Percentiles rank a stretch among this genome's conserved stretches.
Evolutionary conservation across 2,113 vertebrate species (phyloP).

Genomic region (Trematomus loennbergii): DNA sequence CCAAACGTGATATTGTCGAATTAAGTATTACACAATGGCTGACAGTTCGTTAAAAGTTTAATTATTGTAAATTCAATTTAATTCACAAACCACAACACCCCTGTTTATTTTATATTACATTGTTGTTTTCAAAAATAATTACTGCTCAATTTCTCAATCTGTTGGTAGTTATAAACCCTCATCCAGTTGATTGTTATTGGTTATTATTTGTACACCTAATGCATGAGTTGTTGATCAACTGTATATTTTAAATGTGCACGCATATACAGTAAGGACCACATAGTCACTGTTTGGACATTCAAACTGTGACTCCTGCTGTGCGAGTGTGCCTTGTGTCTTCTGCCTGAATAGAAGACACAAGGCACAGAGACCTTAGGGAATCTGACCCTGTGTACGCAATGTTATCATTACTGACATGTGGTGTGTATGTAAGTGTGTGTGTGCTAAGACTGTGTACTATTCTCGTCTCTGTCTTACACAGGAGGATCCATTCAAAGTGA

Average conservation of each 20-base stretch:
- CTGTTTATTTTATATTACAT: background rate
- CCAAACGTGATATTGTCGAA: background rate
- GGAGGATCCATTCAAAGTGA: constrained; percentile 96
- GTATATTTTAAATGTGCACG: background rate
- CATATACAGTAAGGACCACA: background rate
- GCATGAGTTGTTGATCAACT: too few species aligned
- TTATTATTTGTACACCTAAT: background rate
- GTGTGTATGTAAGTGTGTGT: background rate
- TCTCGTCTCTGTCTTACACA: constrained; percentile 64
- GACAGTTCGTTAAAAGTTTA: background rate
- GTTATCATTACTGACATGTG: background rate
- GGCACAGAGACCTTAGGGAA: background rate
- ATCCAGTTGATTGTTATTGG: background rate
- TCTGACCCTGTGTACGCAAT: background rate
- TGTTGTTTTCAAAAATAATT: background rate
- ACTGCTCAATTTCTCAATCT: background rate
- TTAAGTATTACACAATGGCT: too few species aligned
- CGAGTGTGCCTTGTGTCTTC: background rate
- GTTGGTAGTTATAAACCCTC: background rate
- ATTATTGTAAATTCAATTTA: background rate
- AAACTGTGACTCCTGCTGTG: background rate
- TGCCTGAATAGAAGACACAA: background rate
- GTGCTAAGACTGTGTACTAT: background rate
- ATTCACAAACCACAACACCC: background rate
- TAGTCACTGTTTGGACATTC: background rate